A percentile compares a stretch with the other conserved stretches of the same genome.
Conservation (phyloP, 2,888 invertebrate genomes). For the Aleiodes testaceus region DNA sequence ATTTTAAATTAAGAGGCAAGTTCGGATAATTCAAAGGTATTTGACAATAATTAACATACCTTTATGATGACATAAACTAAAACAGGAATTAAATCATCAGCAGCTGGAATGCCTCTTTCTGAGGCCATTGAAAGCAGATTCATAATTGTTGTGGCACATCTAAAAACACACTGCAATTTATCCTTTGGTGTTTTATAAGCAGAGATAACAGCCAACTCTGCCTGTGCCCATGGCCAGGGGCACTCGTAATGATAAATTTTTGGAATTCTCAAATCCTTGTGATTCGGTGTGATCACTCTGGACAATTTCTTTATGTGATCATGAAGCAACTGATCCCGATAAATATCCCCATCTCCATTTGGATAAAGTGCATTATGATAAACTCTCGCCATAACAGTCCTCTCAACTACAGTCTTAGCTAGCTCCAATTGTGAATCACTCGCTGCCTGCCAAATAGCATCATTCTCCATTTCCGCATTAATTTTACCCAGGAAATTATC, state of each 20-base stretch:
- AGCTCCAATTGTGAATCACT: constrained; percentile 82
- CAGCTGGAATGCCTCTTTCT: constrained; percentile 84
- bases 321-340: constrained; percentile 89
- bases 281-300: constrained; percentile 83
- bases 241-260: constrained; percentile 91
- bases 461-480: constrained; percentile 80
- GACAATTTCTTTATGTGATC: constrained; percentile 91
- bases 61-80: constrained; percentile 96
- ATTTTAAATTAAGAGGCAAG: not conserved
- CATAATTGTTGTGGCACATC: constrained; percentile 95
- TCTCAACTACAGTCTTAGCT: constrained; percentile 88
- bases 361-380: constrained; percentile 96
- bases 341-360: constrained; percentile 95
- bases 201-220: constrained; percentile 89
- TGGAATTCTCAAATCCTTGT: constrained; percentile 87
- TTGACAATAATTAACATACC: constrained; percentile 73
- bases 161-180: constrained; percentile 87
- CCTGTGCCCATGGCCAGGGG: constrained; percentile 96
- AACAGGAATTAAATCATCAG: constrained; percentile 97
- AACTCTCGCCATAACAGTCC: constrained; percentile 91
- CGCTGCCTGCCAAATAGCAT: constrained; percentile 84
- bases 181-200: constrained; percentile 93
- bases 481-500: constrained; percentile 85
- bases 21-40: not conserved
- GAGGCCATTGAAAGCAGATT: constrained; percentile 91